Evolutionary conservation across 1,140 invertebrate species (phyloP).

Genomic region (Rhizoglyphus robini): DNA sequence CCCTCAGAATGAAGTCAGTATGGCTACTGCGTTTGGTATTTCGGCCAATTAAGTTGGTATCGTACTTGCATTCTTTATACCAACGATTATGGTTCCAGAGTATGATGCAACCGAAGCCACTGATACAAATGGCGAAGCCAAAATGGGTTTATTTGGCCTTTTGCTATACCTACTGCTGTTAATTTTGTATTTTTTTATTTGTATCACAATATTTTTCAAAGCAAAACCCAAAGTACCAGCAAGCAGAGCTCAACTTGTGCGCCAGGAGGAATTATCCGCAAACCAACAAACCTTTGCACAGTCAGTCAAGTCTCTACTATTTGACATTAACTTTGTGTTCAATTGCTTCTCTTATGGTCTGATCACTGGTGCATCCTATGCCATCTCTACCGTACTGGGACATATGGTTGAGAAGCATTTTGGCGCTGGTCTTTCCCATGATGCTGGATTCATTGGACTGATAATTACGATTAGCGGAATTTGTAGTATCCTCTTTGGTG

Average conservation of each 20-base stretch:
- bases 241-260: conserved; percentile 34
- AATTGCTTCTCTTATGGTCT: conserved; percentile 40
- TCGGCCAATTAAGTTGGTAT: conserved; percentile 41
- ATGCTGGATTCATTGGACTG: conserved; percentile 40
- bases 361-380: no score
- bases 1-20: conserved; percentile 38
- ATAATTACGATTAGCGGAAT: conserved; percentile 42
- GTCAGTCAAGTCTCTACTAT: conserved; percentile 32
- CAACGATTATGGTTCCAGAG: conserved; percentile 37
- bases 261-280: conserved; percentile 23
- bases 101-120: neutral
- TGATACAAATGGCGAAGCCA: neutral
- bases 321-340: conserved; percentile 34
- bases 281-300: conserved; percentile 28
- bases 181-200: neutral
- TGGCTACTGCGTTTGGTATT: conserved; percentile 41
- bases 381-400: no score
- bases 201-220: conserved; percentile 23
- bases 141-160: neutral
- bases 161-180: neutral
- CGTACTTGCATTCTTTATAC: conserved; percentile 24
- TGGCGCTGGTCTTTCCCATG: conserved; percentile 12
- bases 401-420: conserved; percentile 32
- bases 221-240: conserved; percentile 35
- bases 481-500: conserved; percentile 39